Percentiles rank a stretch among this genome's conserved stretches.
Conservation (phyloP, 2,888 invertebrate species). For the Zeuzera pyrina region DNA sequence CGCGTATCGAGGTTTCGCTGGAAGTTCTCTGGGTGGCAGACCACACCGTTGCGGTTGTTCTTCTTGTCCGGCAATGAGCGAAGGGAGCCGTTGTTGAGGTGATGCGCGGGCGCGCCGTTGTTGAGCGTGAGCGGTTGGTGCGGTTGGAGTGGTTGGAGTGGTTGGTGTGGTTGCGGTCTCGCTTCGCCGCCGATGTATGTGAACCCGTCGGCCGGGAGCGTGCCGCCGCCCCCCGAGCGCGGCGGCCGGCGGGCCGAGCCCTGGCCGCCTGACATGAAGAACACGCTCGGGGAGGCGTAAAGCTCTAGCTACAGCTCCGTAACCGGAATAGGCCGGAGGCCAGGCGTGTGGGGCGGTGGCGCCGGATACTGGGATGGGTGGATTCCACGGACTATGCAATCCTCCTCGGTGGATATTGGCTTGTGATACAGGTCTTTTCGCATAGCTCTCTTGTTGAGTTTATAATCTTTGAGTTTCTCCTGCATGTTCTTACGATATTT, state of each 20-base stretch:
- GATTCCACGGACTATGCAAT: conserved; percentile 82
- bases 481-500: conserved; percentile 86
- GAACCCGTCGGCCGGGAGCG: conserved; percentile 81
- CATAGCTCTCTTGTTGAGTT: conserved; percentile 82
- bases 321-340: conserved; percentile 82
- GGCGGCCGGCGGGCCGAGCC: conserved; percentile 64
- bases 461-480: conserved; percentile 86
- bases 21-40: conserved; percentile 65
- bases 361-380: conserved; percentile 68
- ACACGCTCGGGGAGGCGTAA: conserved; percentile 90
- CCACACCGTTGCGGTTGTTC: conserved; percentile 56
- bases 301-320: conserved; percentile 97
- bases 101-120: conserved; percentile 65
- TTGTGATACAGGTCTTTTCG: conserved; percentile 91
- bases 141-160: conserved; percentile 57
- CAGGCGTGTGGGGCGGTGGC: conserved; percentile 65
- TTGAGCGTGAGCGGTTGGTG: conserved; percentile 62
- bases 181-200: conserved; percentile 81
- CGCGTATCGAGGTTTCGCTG: conserved; percentile 65
- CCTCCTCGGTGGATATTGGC: conserved; percentile 88
- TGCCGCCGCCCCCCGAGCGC: conserved; percentile 73
- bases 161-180: conserved; percentile 61
- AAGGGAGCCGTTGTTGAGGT: conserved; percentile 66
- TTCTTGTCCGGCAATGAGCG: conserved; percentile 65
- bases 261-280: conserved; percentile 79